Evolutionary conservation across 1,140 invertebrate species (phyloP).

Genomic region (Hypsibius dujardini): DNA sequence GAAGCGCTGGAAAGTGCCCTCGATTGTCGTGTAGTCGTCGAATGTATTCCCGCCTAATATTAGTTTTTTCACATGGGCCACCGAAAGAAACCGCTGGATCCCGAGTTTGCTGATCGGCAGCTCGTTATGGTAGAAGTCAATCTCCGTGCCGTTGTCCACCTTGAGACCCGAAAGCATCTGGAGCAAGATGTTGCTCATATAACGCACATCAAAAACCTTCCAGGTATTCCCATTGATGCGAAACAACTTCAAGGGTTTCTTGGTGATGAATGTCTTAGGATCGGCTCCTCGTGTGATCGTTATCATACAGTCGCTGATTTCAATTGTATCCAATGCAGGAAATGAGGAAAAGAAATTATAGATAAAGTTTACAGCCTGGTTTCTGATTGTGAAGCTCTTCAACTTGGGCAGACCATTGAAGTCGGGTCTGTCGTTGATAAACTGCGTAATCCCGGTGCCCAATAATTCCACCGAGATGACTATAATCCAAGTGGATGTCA

Average conservation of each 20-base stretch:
- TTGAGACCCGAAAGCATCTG: not conserved
- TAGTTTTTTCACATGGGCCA: not conserved
- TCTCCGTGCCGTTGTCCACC: not conserved
- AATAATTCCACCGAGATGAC: not conserved
- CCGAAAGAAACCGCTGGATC: not conserved
- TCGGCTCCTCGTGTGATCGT: not conserved
- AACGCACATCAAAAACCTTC: too few relatives aligned
- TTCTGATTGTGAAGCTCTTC: not conserved
- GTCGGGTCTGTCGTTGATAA: not conserved
- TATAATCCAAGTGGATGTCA: not conserved
- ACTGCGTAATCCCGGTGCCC: not conserved
- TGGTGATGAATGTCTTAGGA: not conserved
- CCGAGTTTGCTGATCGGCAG: not conserved
- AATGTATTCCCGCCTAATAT: not conserved
- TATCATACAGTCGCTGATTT: not conserved
- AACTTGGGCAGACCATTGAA: not conserved
- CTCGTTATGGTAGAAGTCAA: not conserved
- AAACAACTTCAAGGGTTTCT: not conserved
- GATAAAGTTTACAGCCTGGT: not conserved
- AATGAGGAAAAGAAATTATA: not conserved
- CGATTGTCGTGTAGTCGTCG: not conserved
- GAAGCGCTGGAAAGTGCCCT: not conserved
- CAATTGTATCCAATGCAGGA: not conserved
- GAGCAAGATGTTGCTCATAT: not conserved
- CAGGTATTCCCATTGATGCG: not conserved